Conservation (phyloP, 2,888 invertebrate genomes). For the Branchipolynoe longqiensis region DNA sequence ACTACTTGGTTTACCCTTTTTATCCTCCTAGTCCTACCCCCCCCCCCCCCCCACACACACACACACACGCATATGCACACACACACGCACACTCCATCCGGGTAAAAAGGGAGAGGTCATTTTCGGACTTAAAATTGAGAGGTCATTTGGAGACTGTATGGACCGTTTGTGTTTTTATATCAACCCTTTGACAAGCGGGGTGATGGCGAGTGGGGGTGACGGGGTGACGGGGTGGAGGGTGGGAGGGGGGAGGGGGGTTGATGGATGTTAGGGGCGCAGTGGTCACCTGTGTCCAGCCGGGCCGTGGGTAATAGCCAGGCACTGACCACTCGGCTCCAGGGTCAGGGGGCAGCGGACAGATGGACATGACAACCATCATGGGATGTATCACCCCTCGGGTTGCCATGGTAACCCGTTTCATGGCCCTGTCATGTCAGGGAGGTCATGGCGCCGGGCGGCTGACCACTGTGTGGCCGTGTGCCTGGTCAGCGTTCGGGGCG, state of each 20-base stretch:
- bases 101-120: no score
- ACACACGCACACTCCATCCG: not conserved
- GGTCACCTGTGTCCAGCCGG: constrained; percentile 52
- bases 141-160: no score
- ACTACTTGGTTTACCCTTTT: no score
- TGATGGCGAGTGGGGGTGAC: not conserved
- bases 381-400: constrained; percentile 48
- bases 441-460: constrained; percentile 38
- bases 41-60: no score
- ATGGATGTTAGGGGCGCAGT: constrained; percentile 25
- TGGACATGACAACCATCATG: constrained; percentile 54
- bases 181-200: no score
- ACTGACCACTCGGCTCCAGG: constrained; percentile 48
- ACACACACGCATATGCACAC: not conserved
- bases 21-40: no score
- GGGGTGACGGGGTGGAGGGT: not conserved
- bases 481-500: constrained; percentile 27
- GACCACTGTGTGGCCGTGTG: constrained; percentile 28
- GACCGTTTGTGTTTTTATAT: not conserved
- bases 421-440: constrained; percentile 51
- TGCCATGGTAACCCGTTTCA: constrained; percentile 46
- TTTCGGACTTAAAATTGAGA: no score
- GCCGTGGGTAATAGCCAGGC: constrained; percentile 34
- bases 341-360: constrained; percentile 50
- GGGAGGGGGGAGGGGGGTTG: constrained; percentile 14